These are phyloP conservation scores for Pristionchus mayeri DNA, from an alignment of 2,888 invertebrate genomes.

Conservation along the genomic window DNA sequence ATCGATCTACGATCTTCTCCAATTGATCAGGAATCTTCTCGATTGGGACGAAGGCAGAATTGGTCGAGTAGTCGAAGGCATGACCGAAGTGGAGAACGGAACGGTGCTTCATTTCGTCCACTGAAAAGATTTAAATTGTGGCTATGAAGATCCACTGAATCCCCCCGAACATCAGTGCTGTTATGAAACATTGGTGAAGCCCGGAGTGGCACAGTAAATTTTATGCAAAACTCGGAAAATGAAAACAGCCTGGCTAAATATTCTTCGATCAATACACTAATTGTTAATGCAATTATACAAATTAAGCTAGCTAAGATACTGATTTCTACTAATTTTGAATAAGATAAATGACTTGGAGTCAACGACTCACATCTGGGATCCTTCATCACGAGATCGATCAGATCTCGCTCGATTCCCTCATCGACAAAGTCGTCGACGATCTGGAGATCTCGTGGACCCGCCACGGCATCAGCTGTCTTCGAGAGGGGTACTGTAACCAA, in stretches of 20 bases:
- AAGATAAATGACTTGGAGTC: too few relatives aligned
- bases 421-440: constrained; percentile 64
- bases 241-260: too few relatives aligned
- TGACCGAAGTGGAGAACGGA: constrained; percentile 73
- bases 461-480: constrained; percentile 19
- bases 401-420: constrained; percentile 55
- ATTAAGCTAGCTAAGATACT: too few relatives aligned
- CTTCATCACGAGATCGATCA: constrained; percentile 51
- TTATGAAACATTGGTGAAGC: too few relatives aligned
- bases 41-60: constrained; percentile 56
- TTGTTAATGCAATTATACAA: too few relatives aligned
- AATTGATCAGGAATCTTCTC: constrained; percentile 59
- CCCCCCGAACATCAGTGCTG: too few relatives aligned
- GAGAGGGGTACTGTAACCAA: constrained; percentile 57
- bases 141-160: too few relatives aligned
- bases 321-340: too few relatives aligned
- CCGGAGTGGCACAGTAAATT: too few relatives aligned
- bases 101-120: constrained; percentile 64
- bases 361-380: constrained; percentile 35
- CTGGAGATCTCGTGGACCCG: constrained; percentile 61
- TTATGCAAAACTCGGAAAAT: too few relatives aligned
- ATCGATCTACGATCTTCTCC: constrained; percentile 56
- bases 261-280: background rate
- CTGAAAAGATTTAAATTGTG: too few relatives aligned
- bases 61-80: constrained; percentile 71